Evolutionary conservation across 1,140 invertebrate species (phyloP), one percentile per base, ranked within the genome.

Genomic region (Drosophila nigromelanica): DNA sequence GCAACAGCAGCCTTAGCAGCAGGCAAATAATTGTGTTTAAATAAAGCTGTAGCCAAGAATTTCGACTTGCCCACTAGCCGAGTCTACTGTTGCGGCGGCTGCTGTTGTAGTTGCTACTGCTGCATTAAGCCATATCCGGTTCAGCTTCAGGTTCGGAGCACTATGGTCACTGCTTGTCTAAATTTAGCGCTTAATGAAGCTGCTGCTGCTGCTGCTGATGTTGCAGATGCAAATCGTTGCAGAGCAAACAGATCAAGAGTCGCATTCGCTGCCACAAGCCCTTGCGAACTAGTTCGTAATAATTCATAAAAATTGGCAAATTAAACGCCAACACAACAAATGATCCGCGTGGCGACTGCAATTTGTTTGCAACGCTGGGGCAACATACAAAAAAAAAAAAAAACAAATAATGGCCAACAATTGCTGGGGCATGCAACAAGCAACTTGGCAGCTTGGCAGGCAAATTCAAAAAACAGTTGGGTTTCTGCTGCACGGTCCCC

Each of bases 261-360:
- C 42, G 58, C 45, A 39, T 39, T 67, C 33, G 33, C 30, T 11
- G 61, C n/a, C 37, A 15, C 18, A 48, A 33, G 59, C 56, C 77
- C 48, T 63, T 35, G 52, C 15, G 74, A 54, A 39, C 58, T 67
- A 37, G 18, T 59, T 64, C 15, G 68, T 59, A 67, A 81, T 89
- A 89, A 89, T 78, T 89, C 83, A 89, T 89, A 81, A 89, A 87
- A 89, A 89, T 89, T 89, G 83, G 83, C 83, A 89, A 89, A 89
- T 89, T 89, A 89, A 89, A 89, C 83, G 83, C 83, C 83, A 89
- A 89, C 83, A 89, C 83, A 89, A 74, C 69, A 87, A 89, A 83
- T 87, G 67, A 81, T 78, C 74, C 61, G 80, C 79, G 76, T 67
- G 74, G 77, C 77, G 58, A 78, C 33, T 80, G 80, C 80, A 83